phyloP scores from a whole-genome alignment of 2,888 invertebrate species.

The Eurytoma californica region DNA sequence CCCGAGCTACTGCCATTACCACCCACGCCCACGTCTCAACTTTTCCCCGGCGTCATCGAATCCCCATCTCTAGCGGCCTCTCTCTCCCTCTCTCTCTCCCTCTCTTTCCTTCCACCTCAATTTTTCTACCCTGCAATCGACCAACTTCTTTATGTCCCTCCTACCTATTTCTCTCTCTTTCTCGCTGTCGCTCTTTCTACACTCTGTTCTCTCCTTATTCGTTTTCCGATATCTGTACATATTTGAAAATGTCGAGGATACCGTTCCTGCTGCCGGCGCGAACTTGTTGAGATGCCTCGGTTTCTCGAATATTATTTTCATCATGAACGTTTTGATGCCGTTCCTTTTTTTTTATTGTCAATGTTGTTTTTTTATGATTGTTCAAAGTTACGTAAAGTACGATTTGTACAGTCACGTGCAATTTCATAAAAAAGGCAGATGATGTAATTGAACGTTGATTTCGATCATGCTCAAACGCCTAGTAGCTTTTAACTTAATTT shows the following conservation, averaged over 20 bases:
- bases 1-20: not conserved
- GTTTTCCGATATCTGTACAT: conserved; percentile 6
- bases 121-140: conserved; percentile 25
- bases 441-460: conserved; percentile 19
- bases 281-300: not conserved
- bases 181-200: too few relatives aligned
- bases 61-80: not conserved
- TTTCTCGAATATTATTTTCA: too few relatives aligned
- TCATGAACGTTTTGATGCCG: too few relatives aligned
- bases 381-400: not conserved
- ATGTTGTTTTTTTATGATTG: too few relatives aligned
- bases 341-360: too few relatives aligned
- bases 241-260: conserved; percentile 3
- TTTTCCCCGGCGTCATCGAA: not conserved
- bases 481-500: too few relatives aligned
- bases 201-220: not conserved
- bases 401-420: not conserved
- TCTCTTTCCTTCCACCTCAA: not conserved
- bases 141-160: conserved; percentile 11
- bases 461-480: not conserved
- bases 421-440: not conserved
- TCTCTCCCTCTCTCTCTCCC: not conserved
- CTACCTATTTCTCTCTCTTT: not conserved
- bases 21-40: not conserved
- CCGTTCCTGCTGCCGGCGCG: not conserved